Evolutionary conservation across 2,888 invertebrate species (phyloP).

Genomic region (Mimumesa dahlbomi): DNA sequence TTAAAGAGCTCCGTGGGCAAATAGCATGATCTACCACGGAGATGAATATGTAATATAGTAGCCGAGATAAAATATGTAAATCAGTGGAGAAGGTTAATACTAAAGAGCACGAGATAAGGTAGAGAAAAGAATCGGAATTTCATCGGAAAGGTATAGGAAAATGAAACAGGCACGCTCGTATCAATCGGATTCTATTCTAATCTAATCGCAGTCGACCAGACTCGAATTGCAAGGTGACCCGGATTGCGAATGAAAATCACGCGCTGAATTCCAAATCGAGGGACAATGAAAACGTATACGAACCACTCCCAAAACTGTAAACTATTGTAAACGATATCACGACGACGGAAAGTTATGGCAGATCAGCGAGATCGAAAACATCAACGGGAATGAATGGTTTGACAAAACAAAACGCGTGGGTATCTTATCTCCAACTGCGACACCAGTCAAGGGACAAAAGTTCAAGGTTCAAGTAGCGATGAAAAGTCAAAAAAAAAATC

Average conservation of each 20-base stretch:
- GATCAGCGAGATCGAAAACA: background rate
- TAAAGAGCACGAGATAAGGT: background rate
- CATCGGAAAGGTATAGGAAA: no score
- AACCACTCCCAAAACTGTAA: no score
- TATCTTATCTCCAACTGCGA: background rate
- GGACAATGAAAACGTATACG: no score
- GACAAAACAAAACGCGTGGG: no score
- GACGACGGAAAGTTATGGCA: no score
- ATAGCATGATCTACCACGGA: constrained; percentile 16
- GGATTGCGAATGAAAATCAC: constrained; percentile 29
- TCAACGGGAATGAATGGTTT: constrained; percentile 1
- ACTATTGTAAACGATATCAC: no score
- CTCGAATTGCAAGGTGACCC: background rate
- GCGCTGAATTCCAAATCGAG: constrained; percentile 20
- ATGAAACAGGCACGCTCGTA: constrained; percentile 2
- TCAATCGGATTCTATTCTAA: constrained; percentile 1
- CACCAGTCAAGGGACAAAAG: background rate
- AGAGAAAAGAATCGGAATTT: background rate
- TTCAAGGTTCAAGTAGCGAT: constrained; percentile 39
- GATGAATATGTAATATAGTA: constrained; percentile 8
- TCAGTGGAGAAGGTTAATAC: constrained; percentile 6
- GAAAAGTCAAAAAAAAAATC: constrained; percentile 70
- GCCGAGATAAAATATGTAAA: constrained; percentile 30
- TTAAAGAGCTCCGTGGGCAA: constrained; percentile 1
- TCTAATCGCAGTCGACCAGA: no score